Evolutionary conservation across 2,888 invertebrate species (phyloP), one percentile per base, ranked within the genome.

Genomic region (Monopis laevigella): DNA sequence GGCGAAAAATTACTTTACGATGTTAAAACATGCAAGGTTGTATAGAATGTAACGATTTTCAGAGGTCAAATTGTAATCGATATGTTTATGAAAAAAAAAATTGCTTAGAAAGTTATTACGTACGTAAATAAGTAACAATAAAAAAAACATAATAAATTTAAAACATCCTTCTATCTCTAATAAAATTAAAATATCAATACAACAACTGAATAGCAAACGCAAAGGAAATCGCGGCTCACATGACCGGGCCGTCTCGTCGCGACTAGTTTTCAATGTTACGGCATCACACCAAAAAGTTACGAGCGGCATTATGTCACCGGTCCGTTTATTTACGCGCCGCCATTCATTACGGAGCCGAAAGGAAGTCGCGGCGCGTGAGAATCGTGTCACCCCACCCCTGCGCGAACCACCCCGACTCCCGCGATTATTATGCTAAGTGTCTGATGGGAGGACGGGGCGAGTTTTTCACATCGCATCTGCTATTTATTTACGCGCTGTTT

Each of bases 371-470:
- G 59, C 65, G 68, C 77, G 78, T 80, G 78, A 77, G 78, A 80
- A 80, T 73, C 72, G 73, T 80, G 78, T 77, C 78, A 75, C 62
- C 51, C 60, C 55, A 62, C 58, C 39, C 44, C 41, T 32, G 2
- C 7, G 13, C 39, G 5, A 48, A 50, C 46, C 50, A 39, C 38
- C 49, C 38, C 48, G 57, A 51, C 65, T 62, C 66, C 66, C 68
- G 64, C 72, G 66, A 75, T 77, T 78, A 74, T 78, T 74, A 77
- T 77, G 78, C 75, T 72, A 78, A 77, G 75, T 74, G 74, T 75
- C 65, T 68, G 65, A 62, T 65, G 62, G 68, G 65, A 65, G 61
- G 57, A 59, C 67, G 68, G 75, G 75, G 73, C 64, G 74, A 73
- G 62, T 73, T 77, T 77, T 80, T 77, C 77, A 77, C 77, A 30